Evolutionary conservation across 2,113 vertebrate genomes (phyloP), one percentile per base, ranked within the genome.

Genomic region (Megatriorchis doriae): DNA sequence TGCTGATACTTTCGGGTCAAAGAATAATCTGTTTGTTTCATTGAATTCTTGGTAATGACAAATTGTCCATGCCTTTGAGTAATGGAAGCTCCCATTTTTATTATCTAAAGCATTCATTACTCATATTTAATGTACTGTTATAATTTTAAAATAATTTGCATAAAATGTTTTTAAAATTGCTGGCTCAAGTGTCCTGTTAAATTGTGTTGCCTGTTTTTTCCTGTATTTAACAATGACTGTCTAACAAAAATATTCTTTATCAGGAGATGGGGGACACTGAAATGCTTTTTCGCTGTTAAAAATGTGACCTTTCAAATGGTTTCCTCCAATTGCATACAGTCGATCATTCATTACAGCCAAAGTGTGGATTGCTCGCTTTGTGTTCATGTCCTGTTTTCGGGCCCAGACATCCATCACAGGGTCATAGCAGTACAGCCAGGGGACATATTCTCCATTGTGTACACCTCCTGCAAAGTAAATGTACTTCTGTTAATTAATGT

Each of bases 341-440:
- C 99, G 99, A 92, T 99, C 99, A 89, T 99, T 99, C 99, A 99
- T 99, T 93, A 99, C 99, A 86, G 99, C 99, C 96, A 99, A 98
- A 86, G 99, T 98, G 90, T 99, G 99, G 98, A 99, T 99, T 34
- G 99, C 99, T 4, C 99, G 98, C 97, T 99, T 99, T 94, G 99
- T 99, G 99, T 99, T 99, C 99, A 99, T 99, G 96, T 99, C 99
- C 97, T 99, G 99, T 97, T 99, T 99, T 88, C 99, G 97, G 94
- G 99, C 99, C 99, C 99, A 99, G 95, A 99, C 99, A n/a, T 99
- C 99, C 99, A 99, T 99, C 94, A 99, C 96, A 0, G 99, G 99
- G 97, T 99, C 99, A 75, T 99, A 99, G 96, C 99, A 99, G 97
- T 99, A 99, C 29, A 99, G 98, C 99, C 99, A 99, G 43, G 99